Evolutionary conservation across 1,140 invertebrate genomes (phyloP), one percentile per base, ranked within the genome.

Genomic region (Neotoxoptera formosana): DNA sequence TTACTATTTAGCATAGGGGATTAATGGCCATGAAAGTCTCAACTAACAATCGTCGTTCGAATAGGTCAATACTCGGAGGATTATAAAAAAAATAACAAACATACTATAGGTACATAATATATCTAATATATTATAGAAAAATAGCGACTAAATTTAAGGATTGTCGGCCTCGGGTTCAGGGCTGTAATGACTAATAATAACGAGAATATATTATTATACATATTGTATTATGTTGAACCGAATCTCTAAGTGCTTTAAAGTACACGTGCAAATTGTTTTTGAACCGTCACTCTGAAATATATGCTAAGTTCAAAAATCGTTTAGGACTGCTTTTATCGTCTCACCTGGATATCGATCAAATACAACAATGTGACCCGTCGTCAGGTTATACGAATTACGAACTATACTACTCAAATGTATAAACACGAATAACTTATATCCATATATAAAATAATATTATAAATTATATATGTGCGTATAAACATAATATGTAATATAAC

Each of bases 41-140:
- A 53, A 53, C 34, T 23, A 20, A 89, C 25, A 89, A 89, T 23
- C 25, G 34, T 53, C n/a, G 20, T 23, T 7, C 0, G n/a, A 89
- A 53, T 53, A 89, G 21, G 48, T 89, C 87, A 89, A 89, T 36
- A 89, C 48, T 89, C 48, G 48, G 34, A 89, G n/a, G 21, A 89
- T 89, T 89, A 53, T 20, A n/a, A 48, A 87, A 84, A 30, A 4
- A 83, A 36, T 36, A 83, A 47, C 14, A 47, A 86, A 86, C 45
- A 87, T 87, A 84, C 3, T n/a, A 76, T 20, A 20, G 0, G 21
- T 2, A n/a, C n/a, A n/a, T n/a, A n/a, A n/a, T n/a, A 11, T n/a
- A n/a, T 17, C 14, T 76, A 45, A 48, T 34, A 51, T 41, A 48
- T 51, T 87, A 84, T 47, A 48, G 17, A 25, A 87, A 87, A 48